Evolutionary conservation across 2,113 vertebrate genomes (phyloP).

Genomic region (Lipotes vexillifer): DNA sequence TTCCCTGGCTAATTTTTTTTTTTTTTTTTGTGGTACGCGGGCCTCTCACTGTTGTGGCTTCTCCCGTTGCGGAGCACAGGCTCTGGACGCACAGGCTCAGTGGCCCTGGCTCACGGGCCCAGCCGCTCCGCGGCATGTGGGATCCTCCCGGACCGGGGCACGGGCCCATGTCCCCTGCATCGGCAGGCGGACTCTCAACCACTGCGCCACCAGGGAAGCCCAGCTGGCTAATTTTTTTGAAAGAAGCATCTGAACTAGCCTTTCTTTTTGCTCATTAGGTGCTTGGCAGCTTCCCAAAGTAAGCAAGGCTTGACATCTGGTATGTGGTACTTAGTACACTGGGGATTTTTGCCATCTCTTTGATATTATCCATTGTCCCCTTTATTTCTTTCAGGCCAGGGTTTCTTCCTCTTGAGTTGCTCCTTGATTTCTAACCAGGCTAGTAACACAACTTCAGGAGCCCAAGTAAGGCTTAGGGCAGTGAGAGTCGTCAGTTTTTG

Average conservation of each 20-base stretch:
- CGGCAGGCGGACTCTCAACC: too few relatives aligned
- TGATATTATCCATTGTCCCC: background rate
- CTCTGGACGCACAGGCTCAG: too few relatives aligned
- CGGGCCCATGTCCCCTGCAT: too few relatives aligned
- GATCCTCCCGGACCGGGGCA: too few relatives aligned
- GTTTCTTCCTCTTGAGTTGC: background rate
- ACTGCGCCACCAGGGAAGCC: too few relatives aligned
- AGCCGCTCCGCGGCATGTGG: too few relatives aligned
- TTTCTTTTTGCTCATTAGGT: conserved; percentile 61
- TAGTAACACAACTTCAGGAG: background rate
- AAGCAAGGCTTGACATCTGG: conserved; percentile 53
- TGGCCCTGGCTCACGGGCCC: too few relatives aligned
- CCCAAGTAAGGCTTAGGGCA: background rate
- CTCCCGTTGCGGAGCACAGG: too few relatives aligned
- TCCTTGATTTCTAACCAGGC: background rate
- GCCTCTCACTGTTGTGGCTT: too few relatives aligned
- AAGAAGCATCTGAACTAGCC: conserved; percentile 52
- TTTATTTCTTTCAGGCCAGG: background rate
- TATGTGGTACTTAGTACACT: background rate
- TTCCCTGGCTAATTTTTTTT: conserved; percentile 63
- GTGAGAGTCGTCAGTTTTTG: background rate
- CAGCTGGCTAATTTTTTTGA: conserved; percentile 61
- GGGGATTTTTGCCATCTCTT: background rate
- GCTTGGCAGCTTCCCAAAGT: conserved; percentile 60
- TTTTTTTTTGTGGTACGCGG: too few relatives aligned